These are phyloP conservation scores for Drosophila murphyi DNA, from an alignment of 1,140 invertebrate species.

Conservation along the genomic window DNA sequence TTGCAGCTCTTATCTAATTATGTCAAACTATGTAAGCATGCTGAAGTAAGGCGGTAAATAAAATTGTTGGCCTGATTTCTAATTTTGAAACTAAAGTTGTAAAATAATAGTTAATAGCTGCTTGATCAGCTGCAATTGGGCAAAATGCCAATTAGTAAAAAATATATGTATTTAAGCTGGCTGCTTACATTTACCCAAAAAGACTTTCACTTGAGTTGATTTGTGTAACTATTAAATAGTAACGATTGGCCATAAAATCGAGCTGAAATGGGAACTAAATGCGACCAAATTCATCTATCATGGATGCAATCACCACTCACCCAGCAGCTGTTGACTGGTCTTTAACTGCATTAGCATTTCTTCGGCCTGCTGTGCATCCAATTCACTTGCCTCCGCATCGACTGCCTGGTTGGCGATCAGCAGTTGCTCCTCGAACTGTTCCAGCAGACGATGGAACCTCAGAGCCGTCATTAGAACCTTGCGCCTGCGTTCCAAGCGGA, in stretches of 20 bases:
- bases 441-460: constrained; percentile 90
- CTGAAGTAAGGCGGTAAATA: background rate
- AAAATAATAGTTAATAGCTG: background rate
- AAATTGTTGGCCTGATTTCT: background rate
- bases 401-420: constrained; percentile 85
- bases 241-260: constrained; percentile 5
- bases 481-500: constrained; percentile 89
- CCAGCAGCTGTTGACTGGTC: constrained; percentile 86
- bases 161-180: background rate
- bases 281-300: background rate
- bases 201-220: constrained; percentile 30
- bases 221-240: constrained; percentile 17
- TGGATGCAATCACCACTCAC: constrained; percentile 69
- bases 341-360: constrained; percentile 86
- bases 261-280: background rate
- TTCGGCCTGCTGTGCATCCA: constrained; percentile 86
- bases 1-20: background rate
- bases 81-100: too few relatives aligned
- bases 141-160: background rate
- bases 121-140: background rate
- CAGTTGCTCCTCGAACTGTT: constrained; percentile 89
- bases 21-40: background rate
- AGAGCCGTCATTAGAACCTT: constrained; percentile 91
- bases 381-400: constrained; percentile 74
- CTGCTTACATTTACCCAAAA: background rate